phyloP scores from a whole-genome alignment of 2,113 vertebrate genomes.

The Stigmatopora argus region DNA sequence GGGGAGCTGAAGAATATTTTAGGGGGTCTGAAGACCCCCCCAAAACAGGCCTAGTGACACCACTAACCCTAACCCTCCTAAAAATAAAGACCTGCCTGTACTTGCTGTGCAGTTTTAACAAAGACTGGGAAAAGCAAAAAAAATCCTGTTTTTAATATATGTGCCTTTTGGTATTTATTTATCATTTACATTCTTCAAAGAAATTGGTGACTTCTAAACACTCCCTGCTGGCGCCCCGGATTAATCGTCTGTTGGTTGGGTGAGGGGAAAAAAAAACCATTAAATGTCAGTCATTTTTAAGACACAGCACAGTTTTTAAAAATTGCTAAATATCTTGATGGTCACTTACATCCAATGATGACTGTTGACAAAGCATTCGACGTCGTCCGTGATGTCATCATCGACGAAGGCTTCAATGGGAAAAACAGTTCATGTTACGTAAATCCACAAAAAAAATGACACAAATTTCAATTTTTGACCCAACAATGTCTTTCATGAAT shows the following conservation, averaged over 20 bases:
- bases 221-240: neutral
- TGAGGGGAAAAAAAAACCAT: neutral
- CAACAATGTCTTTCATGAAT: neutral
- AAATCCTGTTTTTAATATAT: neutral
- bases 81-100: neutral
- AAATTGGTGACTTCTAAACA: neutral
- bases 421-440: neutral
- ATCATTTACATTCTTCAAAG: neutral
- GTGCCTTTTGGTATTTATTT: neutral
- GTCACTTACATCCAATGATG: neutral
- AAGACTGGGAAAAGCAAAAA: neutral
- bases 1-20: too few species aligned
- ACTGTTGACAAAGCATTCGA: neutral
- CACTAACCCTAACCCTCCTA: too few species aligned
- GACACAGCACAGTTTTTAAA: neutral
- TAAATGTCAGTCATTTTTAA: neutral
- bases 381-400: constrained; percentile 2
- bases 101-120: neutral
- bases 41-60: too few species aligned
- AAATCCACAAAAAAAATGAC: neutral
- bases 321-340: too few species aligned
- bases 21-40: too few species aligned
- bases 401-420: neutral
- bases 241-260: neutral
- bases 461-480: too few species aligned